Evolutionary conservation across 2,797 vertebrate genomes (phyloP).

Genomic region (Xyrichtys novacula): DNA sequence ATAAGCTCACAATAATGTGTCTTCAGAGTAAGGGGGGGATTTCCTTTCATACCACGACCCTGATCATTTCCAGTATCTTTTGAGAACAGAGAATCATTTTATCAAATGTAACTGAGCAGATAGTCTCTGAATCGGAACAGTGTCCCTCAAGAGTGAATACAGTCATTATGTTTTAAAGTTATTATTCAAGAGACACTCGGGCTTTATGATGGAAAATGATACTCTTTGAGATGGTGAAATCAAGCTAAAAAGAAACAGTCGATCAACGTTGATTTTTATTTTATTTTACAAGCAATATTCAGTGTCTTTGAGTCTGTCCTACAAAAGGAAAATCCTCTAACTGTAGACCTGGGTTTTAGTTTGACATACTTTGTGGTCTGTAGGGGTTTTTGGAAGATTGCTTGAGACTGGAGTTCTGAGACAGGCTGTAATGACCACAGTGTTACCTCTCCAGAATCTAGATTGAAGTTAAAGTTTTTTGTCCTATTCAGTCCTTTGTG

Average conservation of each 20-base stretch:
- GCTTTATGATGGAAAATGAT: neutral
- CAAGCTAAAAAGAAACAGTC: neutral
- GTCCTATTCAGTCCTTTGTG: too few relatives aligned
- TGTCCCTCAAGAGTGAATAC: constrained; percentile 23
- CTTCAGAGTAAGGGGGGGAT: constrained; percentile 13
- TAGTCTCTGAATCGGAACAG: constrained; percentile 26
- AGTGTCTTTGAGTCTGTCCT: neutral
- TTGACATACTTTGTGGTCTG: neutral
- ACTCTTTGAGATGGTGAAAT: constrained; percentile 19
- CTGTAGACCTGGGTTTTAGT: neutral
- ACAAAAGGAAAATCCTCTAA: neutral
- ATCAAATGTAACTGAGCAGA: constrained; percentile 25
- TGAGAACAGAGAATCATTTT: constrained; percentile 45
- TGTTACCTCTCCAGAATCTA: neutral
- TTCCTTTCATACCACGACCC: constrained; percentile 25
- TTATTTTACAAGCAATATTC: neutral
- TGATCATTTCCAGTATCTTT: constrained; percentile 9
- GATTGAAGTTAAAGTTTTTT: too few relatives aligned
- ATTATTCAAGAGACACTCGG: neutral
- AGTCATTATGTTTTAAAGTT: neutral
- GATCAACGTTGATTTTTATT: neutral
- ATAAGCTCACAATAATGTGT: constrained; percentile 32
- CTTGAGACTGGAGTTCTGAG: neutral
- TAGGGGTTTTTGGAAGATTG: neutral
- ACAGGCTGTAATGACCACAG: too few relatives aligned